Evolutionary conservation across 2,113 vertebrate genomes (phyloP), one percentile per base, ranked within the genome.

Genomic region (Accipiter virgatus): DNA sequence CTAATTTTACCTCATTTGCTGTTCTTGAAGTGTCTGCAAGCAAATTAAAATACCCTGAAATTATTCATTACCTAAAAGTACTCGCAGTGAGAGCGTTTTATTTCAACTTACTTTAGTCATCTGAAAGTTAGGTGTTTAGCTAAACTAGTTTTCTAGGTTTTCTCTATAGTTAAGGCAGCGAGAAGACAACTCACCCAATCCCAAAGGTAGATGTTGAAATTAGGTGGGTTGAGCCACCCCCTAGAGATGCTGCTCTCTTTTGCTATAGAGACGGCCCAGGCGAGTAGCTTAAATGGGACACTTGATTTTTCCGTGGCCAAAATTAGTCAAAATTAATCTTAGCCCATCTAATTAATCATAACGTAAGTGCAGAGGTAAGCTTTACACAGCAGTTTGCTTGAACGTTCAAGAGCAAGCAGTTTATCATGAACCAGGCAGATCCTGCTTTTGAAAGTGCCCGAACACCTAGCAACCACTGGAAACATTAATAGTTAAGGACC

Each of bases 1-100:
- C 94, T 96, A 96, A 97, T 95, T 97, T 95, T 86, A 93, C 87
- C 74, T 97, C 93, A 95, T 96, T 97, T 97, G 95, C 94, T 88
- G 50, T 91, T 96, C 96, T 83, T 91, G 58, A 96, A 93, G 73
- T 81, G 62, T 96, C 93, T 93, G 89, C 86, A 85, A 97, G 95
- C 89, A 97, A 96, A 97, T 93, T 97, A 88, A 96, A 97, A 91
- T 62, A 87, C 32, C 20, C 34, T 95, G 93, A 94, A 94, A 94
- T 93, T 93, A 94, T 96, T 95, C 74, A 90, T 94, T 95, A 96
- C 52, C 62, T 77, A 43, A 55, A 95, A 94, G 87, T 70, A 73
- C 58, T 94, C 10, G 0, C 58, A 86, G 58, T 50, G 62, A 81
- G 62, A 90, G 15, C 43, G 66, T 70, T 95, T 90, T 93, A 68